These are phyloP conservation scores for Ommatoiulus sabulosus DNA, from an alignment of 2,888 invertebrate species.

Conservation along the genomic window DNA sequence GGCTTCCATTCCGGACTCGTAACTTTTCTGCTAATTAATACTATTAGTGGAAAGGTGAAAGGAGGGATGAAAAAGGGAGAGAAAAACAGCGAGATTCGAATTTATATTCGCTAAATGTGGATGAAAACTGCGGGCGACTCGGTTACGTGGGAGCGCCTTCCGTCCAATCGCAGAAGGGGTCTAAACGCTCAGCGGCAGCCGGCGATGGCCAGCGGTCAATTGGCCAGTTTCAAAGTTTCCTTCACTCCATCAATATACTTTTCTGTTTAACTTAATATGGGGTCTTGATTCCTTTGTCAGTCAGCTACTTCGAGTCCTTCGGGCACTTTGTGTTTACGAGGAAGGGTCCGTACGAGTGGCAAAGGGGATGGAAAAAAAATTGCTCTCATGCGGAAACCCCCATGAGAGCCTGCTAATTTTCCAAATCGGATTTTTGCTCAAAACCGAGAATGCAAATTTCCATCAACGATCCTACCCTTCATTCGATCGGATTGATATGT, in stretches of 20 bases:
- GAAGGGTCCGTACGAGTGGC: neutral
- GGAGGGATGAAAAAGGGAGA: neutral
- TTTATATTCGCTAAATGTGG: neutral
- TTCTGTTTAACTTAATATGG: conserved; percentile 1
- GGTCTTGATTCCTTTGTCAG: conserved; percentile 1
- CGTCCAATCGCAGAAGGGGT: neutral
- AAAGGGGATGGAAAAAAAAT: neutral
- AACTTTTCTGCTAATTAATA: conserved; percentile 1
- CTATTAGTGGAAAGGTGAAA: neutral
- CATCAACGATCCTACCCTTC: neutral
- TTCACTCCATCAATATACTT: neutral
- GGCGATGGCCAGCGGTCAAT: neutral
- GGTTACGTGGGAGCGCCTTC: neutral
- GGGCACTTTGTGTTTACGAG: neutral
- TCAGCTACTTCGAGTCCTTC: neutral
- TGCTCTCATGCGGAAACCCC: neutral
- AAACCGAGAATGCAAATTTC: neutral
- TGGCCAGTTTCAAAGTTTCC: neutral
- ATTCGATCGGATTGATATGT: neutral
- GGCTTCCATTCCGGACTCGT: neutral
- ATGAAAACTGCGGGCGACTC: neutral
- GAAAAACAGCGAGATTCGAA: neutral
- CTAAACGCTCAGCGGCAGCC: neutral
- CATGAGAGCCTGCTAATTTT: neutral
- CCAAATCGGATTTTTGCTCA: neutral